Evolutionary conservation across 2,797 vertebrate species (phyloP), one percentile per base, ranked within the genome.

Genomic region (Coregonus ussuriensis): DNA sequence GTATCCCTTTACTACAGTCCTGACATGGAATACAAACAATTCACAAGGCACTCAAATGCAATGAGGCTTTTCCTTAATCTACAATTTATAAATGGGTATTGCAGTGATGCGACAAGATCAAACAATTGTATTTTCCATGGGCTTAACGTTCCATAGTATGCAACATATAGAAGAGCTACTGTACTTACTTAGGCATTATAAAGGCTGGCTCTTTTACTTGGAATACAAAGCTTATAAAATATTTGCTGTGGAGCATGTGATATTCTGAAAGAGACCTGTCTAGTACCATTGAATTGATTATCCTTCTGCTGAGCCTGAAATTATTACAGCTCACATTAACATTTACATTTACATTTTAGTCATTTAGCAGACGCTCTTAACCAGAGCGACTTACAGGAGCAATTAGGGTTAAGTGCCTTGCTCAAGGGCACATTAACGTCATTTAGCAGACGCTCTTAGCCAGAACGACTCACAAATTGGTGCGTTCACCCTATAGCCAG

Each of bases 31-130:
- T 65, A 29, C 15, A 59, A 59, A 47, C 0, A 18, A 59, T n/a
- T 59, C 56, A 16, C 6, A 59, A 33, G 37, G 18, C 25, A 31
- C 56, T 71, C 6, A 41, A 31, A 72, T 52, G 65, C 69, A 52
- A 56, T 47, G 15, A 66, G 47, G 70, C 18, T 56, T 71, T 77
- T 67, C 29, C 66, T 73, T 47, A 72, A 77, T 65, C 25, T 16
- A 51, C 52, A 37, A 56, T n/a, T 76, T 72, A 72, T 37, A 71
- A 37, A 62, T 41, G 56, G 41, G 71, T 62, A 77, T 65, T 37
- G 67, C 51, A 74, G n/a, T 33, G 21, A 41, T 37, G 62, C 13
- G 16, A 21, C 14, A 29, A 25, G 9, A 29, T 25, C 62, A 25
- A 29, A 59, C 56, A 59, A 66, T 37, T 31, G 56, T 62, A 75